Conservation (phyloP, 2,888 invertebrate genomes). For the Drosophila histrio region DNA sequence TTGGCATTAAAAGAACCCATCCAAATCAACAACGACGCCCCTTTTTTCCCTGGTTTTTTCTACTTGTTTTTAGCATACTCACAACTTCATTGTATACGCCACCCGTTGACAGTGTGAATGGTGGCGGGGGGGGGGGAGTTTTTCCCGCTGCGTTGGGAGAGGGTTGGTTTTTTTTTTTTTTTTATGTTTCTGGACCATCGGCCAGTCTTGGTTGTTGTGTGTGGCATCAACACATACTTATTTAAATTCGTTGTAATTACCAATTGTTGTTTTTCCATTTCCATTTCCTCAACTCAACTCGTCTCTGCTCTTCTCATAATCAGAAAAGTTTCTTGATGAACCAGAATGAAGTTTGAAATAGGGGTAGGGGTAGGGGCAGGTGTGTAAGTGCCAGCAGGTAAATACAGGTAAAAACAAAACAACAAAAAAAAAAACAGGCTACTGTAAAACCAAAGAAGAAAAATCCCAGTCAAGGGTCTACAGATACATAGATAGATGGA, state of each 20-base stretch:
- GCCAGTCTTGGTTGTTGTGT: background rate
- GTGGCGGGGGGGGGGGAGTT: background rate
- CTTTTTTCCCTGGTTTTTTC: background rate
- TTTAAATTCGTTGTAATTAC: conserved; percentile 44
- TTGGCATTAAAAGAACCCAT: conserved; percentile 38
- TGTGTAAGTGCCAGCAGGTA: conserved; percentile 17
- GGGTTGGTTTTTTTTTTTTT: background rate
- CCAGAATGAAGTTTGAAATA: background rate
- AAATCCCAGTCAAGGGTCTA: background rate
- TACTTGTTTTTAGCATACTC: background rate
- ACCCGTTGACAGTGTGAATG: conserved; percentile 2
- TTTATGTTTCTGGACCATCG: background rate
- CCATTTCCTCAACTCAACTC: background rate
- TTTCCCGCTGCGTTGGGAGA: background rate
- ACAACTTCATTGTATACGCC: background rate
- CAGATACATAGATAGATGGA: background rate
- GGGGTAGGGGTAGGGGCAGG: conserved; percentile 18
- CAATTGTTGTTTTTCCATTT: conserved; percentile 1
- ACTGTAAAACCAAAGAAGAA: conserved; percentile 1
- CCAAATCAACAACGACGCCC: conserved; percentile 18
- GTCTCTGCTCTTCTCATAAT: background rate
- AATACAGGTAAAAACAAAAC: conserved; percentile 13
- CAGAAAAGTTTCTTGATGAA: background rate
- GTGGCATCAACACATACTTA: conserved; percentile 53
- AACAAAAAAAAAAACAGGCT: background rate